phyloP scores from a whole-genome alignment of 2,113 vertebrate species.

The Thryonomys swinderianus region DNA sequence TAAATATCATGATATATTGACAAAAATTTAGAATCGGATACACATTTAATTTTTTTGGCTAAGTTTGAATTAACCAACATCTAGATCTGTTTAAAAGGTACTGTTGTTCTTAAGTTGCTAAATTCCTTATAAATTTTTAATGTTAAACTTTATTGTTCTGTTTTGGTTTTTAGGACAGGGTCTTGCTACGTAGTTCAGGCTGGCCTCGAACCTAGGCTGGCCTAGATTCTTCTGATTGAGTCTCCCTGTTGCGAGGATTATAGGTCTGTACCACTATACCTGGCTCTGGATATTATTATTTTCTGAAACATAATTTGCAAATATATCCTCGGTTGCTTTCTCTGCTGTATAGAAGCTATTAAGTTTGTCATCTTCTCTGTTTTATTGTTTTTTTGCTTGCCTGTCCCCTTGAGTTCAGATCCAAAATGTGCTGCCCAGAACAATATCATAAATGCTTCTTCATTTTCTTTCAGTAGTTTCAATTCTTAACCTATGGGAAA shows the following conservation, averaged over 20 bases:
- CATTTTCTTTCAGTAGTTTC: not conserved
- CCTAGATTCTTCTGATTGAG: not conserved
- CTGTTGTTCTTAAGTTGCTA: not conserved
- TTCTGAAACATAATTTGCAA: not conserved
- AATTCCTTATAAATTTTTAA: not conserved
- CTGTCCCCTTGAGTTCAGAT: not conserved
- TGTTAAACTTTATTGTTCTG: not conserved
- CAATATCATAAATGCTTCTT: not conserved
- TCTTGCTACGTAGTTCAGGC: not conserved
- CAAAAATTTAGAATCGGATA: not conserved
- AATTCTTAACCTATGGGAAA: not conserved
- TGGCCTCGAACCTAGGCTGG: not conserved
- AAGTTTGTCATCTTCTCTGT: not conserved
- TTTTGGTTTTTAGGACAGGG: not conserved
- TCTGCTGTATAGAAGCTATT: not conserved
- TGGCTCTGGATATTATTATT: not conserved
- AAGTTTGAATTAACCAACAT: not conserved
- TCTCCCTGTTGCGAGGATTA: not conserved
- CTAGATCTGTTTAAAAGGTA: not conserved
- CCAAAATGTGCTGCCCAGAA: not conserved
- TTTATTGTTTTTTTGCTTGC: not conserved
- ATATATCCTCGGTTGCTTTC: not conserved
- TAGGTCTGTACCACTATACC: accelerated
- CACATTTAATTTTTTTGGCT: not conserved
- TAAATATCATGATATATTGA: not conserved